Conservation (phyloP, 1,140 invertebrate species). For the Phymorhynchus buccinoides region DNA sequence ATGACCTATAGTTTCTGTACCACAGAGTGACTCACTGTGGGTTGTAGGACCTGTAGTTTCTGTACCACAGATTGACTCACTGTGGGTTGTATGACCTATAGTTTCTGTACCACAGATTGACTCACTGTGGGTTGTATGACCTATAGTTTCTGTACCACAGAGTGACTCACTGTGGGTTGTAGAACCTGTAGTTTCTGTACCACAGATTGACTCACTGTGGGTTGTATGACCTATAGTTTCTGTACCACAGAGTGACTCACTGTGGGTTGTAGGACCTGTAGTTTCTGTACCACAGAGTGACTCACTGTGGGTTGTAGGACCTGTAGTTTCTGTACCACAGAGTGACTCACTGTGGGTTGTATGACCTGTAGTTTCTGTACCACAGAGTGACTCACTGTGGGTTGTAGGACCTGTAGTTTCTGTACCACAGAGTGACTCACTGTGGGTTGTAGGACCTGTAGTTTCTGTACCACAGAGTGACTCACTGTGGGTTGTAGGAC, state of each 20-base stretch:
- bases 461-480: conserved; percentile 33
- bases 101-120: conserved; percentile 33
- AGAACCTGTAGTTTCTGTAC: conserved; percentile 33
- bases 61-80: conserved; percentile 38
- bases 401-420: conserved; percentile 34
- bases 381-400: no score
- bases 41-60: conserved; percentile 34
- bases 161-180: no score
- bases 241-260: conserved; percentile 38
- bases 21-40: no score
- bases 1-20: conserved; percentile 33
- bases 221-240: conserved; percentile 33
- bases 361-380: conserved; percentile 33
- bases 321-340: conserved; percentile 36
- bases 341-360: no score
- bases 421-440: conserved; percentile 38
- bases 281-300: conserved; percentile 33
- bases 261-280: conserved; percentile 39
- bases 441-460: conserved; percentile 39
- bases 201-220: no score
- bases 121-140: conserved; percentile 37
- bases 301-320: conserved; percentile 38
- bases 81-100: conserved; percentile 38
- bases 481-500: conserved; percentile 38
- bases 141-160: conserved; percentile 35